Evolutionary conservation across 2,797 vertebrate genomes (phyloP), one percentile per base, ranked within the genome.

Genomic region (Sebastolobus altivelis): DNA sequence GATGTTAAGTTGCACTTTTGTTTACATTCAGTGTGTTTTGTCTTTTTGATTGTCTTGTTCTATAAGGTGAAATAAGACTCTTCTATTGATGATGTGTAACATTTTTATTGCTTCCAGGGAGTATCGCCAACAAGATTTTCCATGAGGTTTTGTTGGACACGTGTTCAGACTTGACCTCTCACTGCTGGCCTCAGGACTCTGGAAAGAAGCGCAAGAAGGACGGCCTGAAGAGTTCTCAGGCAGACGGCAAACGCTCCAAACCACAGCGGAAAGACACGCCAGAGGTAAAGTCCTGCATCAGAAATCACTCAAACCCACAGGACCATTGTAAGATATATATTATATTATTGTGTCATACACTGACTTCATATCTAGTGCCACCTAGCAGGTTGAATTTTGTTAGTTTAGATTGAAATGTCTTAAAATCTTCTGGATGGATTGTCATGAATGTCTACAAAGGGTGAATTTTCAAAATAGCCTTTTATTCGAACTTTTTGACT

Each of bases 101-200:
- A 1, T 16, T 31, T 72, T 4, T 66, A 2, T 81, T 75, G 3
- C 27, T 61, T 91, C 3, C 49, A 99, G 99, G 98, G 20, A 99
- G 98, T 76, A 83, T 99, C 6, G 95, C 92, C 77, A 97, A 97
- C 94, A 95, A 95, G 81, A 89, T 97, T 55, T 98, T 97, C 86
- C 98, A 99, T 67, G 96, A 97, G 16, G 95, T 99, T 84, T 93
- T 99, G 80, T 95, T 99, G 91, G 97, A 98, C 73, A 97, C 96
- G 1, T 98, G 98, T 66, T 84, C 96, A 86, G 93, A 95, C 77
- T 79, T 96, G 61, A 87, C 96, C 10, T 95, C 92, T 72, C 97
- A 97, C 85, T 95, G 96, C 87, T 98, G 97, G 97, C 97, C 97
- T 65, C 95, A 95, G 8, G 95, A 93, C 5, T 73, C 85, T 6